Evolutionary conservation across 2,113 vertebrate species (phyloP), one percentile per base, ranked within the genome.

Genomic region (Apodemus sylvaticus): DNA sequence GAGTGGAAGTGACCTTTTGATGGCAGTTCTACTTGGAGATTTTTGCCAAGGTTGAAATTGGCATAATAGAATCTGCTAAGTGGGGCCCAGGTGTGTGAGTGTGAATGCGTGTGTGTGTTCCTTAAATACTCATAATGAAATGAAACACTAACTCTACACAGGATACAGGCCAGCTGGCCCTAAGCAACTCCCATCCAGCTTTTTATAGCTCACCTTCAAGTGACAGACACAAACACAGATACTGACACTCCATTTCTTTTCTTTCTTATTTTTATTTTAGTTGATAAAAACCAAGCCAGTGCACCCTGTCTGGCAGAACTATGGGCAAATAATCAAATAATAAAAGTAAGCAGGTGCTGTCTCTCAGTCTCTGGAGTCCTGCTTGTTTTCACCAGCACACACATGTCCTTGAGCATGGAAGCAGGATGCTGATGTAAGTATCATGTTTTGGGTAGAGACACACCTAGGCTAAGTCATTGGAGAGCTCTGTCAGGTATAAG

Each of bases 1-100:
- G 94, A 97, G 90, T 89, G 98, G 98, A 97, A 95, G 90, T 98
- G 97, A 98, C 92, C 96, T 98, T 98, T 97, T 87, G 96, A 97
- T 82, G 94, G 77, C n/a, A 45, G 85, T 76, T 95, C 82, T 96
- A 5, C 85, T 96, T 58, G 76, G 91, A 94, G 64, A 39, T 92
- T 94, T 68, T 90, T 86, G 95, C 92, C 96, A 96, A 97, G 89
- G 76, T 86, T 93, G 91, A 89, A 87, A 97, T 97, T 97, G 96
- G 89, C 91, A 48, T 5, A 93, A 95, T 91, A 71, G 88, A 68
- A 94, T 97, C 97, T 96, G 94, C 77, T 93, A 71, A 48, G 42
- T 93, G 81, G 39, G 93, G n/a, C 66, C 58, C 58, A 87, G 92
- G 89, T 97, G 83, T 90, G 68, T 86, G 39, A 79, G 62, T 95